Evolutionary conservation across 2,888 invertebrate genomes (phyloP).

Genomic region (Sturmia bella): DNA sequence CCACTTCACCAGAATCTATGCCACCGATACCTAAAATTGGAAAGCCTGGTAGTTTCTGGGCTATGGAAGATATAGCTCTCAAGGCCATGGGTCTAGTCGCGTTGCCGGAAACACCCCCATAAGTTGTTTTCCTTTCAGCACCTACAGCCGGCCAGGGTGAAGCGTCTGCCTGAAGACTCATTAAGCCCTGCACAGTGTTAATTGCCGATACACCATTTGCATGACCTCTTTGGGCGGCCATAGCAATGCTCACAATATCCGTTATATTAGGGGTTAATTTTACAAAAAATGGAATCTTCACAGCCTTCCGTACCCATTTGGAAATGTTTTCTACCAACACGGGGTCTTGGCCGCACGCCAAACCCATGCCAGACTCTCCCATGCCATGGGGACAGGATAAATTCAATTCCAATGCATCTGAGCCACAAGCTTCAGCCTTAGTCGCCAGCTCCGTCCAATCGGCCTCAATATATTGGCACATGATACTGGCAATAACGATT

Average conservation of each 20-base stretch:
- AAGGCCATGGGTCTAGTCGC: conserved; percentile 97
- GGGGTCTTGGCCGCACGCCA: conserved; percentile 98
- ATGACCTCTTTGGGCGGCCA: conserved; percentile 94
- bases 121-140: conserved; percentile 90
- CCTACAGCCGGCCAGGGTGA: conserved; percentile 96
- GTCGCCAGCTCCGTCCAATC: conserved; percentile 94
- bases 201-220: conserved; percentile 98
- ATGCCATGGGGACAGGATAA: conserved; percentile 99
- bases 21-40: conserved; percentile 98
- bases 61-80: conserved; percentile 94
- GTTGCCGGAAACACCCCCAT: conserved; percentile 96
- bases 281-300: conserved; percentile 97
- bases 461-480: conserved; percentile 92
- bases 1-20: conserved; percentile 96
- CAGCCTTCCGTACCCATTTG: conserved; percentile 92
- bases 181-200: conserved; percentile 97
- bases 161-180: conserved; percentile 91
- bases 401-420: conserved; percentile 97
- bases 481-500: conserved; percentile 96
- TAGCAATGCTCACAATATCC: conserved; percentile 93
- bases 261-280: conserved; percentile 99
- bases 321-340: conserved; percentile 94
- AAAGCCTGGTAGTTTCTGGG: conserved; percentile 91
- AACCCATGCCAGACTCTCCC: conserved; percentile 99
- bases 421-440: conserved; percentile 90